Conservation (phyloP, 2,113 vertebrate genomes). For the Phalacrocorax carbo region DNA sequence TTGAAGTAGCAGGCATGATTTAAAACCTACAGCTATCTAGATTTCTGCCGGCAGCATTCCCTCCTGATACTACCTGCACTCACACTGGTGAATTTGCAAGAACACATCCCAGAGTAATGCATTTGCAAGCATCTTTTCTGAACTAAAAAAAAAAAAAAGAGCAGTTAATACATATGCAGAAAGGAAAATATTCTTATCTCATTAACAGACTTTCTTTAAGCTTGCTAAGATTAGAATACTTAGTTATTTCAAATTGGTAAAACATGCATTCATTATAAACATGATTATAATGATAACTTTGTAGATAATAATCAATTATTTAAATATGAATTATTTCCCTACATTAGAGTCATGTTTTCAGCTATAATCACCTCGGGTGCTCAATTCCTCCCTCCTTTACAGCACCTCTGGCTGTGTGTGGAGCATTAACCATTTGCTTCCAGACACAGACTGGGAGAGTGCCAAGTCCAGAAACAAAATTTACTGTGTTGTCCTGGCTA, state of each 20-base stretch:
- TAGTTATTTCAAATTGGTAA: conserved; percentile 71
- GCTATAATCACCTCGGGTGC: conserved; percentile 58
- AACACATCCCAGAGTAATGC: not conserved
- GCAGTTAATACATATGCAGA: conserved; percentile 63
- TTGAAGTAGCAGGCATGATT: not conserved
- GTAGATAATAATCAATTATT: conserved; percentile 74
- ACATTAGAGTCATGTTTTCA: conserved; percentile 69
- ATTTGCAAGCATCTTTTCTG: conserved; percentile 38
- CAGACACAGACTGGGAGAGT: not conserved
- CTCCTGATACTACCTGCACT: not conserved
- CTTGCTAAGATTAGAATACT: conserved; percentile 70
- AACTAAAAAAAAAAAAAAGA: conserved; percentile 2
- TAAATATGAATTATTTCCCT: conserved; percentile 71
- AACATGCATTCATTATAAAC: conserved; percentile 72
- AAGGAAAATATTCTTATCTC: conserved; percentile 67
- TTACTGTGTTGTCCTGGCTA: not conserved
- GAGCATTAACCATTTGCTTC: conserved; percentile 52
- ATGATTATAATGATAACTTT: conserved; percentile 72
- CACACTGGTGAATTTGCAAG: not conserved
- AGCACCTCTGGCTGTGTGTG: conserved; percentile 29
- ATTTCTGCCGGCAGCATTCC: not conserved
- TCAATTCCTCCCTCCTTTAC: conserved; percentile 43
- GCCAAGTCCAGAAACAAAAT: not conserved
- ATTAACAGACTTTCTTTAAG: conserved; percentile 69
- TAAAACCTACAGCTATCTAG: not conserved